Conservation (phyloP, 2,797 vertebrate genomes). For the Bovichtus variegatus region DNA sequence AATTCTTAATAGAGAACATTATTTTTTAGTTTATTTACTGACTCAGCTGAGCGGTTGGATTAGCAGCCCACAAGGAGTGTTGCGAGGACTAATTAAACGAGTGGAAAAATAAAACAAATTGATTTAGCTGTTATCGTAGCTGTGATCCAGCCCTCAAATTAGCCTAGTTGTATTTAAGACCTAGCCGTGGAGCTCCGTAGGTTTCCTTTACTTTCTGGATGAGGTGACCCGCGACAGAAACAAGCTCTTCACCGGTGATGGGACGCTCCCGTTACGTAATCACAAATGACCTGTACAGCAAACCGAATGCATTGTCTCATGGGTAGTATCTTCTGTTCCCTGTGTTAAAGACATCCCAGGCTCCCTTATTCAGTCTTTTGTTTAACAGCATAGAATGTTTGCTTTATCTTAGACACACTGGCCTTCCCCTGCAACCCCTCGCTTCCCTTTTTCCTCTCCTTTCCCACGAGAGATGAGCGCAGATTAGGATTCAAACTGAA, state of each 20-base stretch:
- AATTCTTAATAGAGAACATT: slow-evolving; percentile 2
- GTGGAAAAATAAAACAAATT: too few relatives aligned
- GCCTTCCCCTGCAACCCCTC: not conserved
- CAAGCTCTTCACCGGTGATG: slow-evolving; percentile 36
- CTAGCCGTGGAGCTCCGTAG: not conserved
- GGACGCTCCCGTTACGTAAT: slow-evolving; percentile 33
- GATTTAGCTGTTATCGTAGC: too few relatives aligned
- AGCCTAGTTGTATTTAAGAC: not conserved
- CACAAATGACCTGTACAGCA: not conserved
- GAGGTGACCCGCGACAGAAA: slow-evolving; percentile 53
- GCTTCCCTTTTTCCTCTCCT: not conserved
- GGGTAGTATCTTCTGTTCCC: slow-evolving; percentile 15
- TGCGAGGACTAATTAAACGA: too few relatives aligned
- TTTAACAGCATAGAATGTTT: slow-evolving; percentile 37
- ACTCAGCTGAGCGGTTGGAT: not conserved
- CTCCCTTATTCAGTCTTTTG: slow-evolving; percentile 35
- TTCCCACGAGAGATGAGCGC: not conserved
- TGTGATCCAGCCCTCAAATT: not conserved
- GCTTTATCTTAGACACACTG: not conserved
- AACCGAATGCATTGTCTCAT: slow-evolving; percentile 43
- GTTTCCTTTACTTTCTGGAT: slow-evolving; percentile 20
- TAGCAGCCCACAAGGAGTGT: not conserved
- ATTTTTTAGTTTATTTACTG: too few relatives aligned
- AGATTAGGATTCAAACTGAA: not conserved
- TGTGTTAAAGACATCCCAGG: slow-evolving; percentile 34